Evolutionary conservation across 2,888 invertebrate genomes (phyloP), one percentile per base, ranked within the genome.

Genomic region (Pristionchus exspectatus): DNA sequence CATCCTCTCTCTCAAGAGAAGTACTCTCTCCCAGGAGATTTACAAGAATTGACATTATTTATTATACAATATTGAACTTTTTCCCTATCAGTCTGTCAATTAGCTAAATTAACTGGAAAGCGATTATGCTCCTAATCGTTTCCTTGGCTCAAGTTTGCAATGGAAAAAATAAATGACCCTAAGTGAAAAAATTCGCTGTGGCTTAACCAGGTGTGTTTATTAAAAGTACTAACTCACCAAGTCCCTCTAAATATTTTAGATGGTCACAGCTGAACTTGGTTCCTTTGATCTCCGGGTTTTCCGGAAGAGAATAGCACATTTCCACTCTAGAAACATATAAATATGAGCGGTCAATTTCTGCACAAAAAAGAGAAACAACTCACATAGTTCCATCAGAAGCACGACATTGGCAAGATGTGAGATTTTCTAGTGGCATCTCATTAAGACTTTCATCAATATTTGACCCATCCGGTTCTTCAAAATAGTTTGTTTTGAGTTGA

Each of bases 251-350:
- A 56, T 72, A 56, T 38, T 56, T 33, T 12, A 77, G 33, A 72
- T 54, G 77, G 5, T 74, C 77, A 33, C 88, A 88, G 27, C 33
- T 77, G 77, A 88, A 88, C 27, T 44, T 59, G 44, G n/a, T 56
- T n/a, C 88, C 88, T 18, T n/a, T 77, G 38, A 88, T 59, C 24
- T 50, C 77, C 1, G 72, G 38, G 24, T 88, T 88, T 30, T 59
- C 74, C 33, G 72, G 77, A 18, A 54, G 88, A 77, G 56, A 33
- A 77, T 88, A 88, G 77, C 88, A 88, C 74, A 88, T 74, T 14
- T 88, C 56, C 50, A 56, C 88, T 33, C 50, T 87, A 72, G 16
- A 72, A 72, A 30, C 1, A 16, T 14, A 33, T 30, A 33, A 30
- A 18, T 33, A 33, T 30, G 30, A 14, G 72, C 18, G 24, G 27